Evolutionary conservation across 1,140 invertebrate species (phyloP), one percentile per base, ranked within the genome.

Genomic region (Scaptomyza graminum): DNA sequence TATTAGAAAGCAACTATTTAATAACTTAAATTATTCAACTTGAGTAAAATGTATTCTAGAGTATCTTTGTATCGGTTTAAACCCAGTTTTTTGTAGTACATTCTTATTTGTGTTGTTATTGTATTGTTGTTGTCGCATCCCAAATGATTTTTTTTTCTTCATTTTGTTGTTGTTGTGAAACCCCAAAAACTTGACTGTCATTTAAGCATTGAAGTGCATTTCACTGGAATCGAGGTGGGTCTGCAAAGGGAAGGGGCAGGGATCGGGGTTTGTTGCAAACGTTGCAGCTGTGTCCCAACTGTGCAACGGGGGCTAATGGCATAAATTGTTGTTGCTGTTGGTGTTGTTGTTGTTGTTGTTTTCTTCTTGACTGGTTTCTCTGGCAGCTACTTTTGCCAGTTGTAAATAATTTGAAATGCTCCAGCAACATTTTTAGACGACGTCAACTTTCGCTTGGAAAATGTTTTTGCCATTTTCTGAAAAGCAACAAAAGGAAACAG

Each of bases 401-500:
- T 71, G 68, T 71, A 71, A 71, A 71, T 71, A 71, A 71, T 71
- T 71, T 66, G 62, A 46, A 71, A 71, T 71, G 68, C 54, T 66
- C 41, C 47, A 37, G 54, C 68, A 71, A 59, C 68, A 69, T 55
- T 69, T 69, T 69, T 43, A 50, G 60, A 47, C 56, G 49, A 67
- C 65, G 49, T 61, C 65, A 67, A 67, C 65, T 71, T 71, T 57
- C 46, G 61, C 61, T 44, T 51, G 61, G 51, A 50, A 70, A 64
- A 70, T 63, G 60, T 62, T 63, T 63, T 63, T 37, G 15, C 49
- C 18, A 43, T 56, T 56, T 56, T 41, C 37, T 39, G 31, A n/a
- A 16, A 12, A 52, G 51, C 8, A 52, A 4, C 8, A 12, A n/a
- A 18, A 25, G 52, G 7, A 22, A 50, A n/a, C 18, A 31, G 28